Evolutionary conservation across 2,113 vertebrate species (phyloP).

Genomic region (Apodemus speciosus): DNA sequence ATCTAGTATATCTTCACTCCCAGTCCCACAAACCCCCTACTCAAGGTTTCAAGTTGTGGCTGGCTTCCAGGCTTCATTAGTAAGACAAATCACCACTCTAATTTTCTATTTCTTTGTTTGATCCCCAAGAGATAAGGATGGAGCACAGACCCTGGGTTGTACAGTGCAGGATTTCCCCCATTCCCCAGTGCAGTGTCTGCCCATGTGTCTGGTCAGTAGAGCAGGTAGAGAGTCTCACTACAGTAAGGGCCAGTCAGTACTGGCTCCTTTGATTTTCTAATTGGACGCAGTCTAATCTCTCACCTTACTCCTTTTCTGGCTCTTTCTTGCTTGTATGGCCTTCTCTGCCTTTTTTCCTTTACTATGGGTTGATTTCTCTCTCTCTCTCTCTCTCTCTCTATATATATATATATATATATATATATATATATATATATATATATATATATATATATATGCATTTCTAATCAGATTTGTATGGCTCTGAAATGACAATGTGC

Average conservation of each 20-base stretch:
- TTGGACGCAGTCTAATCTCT: background rate
- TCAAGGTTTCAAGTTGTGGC: background rate
- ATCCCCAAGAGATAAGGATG: background rate
- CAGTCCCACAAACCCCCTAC: background rate
- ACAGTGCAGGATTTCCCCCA: background rate
- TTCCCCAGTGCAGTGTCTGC: background rate
- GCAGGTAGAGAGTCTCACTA: background rate
- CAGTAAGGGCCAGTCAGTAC: background rate
- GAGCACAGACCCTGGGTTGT: background rate
- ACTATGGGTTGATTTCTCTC: background rate
- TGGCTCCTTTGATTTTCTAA: slow-evolving; percentile 2
- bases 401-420: no score
- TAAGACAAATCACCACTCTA: background rate
- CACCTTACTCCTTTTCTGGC: background rate
- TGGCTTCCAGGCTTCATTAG: background rate
- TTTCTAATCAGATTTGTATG: background rate
- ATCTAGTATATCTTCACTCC: background rate
- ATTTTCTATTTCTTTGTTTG: background rate
- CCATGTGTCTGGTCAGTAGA: background rate
- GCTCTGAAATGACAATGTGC: background rate
- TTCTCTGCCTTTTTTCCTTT: background rate
- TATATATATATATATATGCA: background rate
- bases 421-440: no score
- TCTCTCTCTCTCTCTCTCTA: no score
- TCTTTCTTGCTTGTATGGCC: background rate